A percentile compares a stretch with the other conserved stretches of the same genome.
Evolutionary conservation across 1,140 invertebrate genomes (phyloP).

Genomic region (Subanguina moxae): DNA sequence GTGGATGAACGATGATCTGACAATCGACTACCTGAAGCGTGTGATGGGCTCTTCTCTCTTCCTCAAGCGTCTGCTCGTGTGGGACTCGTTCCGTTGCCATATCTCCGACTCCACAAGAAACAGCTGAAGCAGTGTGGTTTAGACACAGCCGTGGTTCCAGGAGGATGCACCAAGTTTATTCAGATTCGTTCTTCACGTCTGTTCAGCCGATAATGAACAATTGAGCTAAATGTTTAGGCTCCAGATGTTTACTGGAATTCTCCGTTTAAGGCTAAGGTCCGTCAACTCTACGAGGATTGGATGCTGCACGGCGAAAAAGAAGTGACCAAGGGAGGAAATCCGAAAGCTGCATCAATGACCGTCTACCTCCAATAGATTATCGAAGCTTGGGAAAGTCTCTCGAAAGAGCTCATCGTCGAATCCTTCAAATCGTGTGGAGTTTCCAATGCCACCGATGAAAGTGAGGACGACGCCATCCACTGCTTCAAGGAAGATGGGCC

Average conservation of each 20-base stretch:
- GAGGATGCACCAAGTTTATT: conserved; percentile 14
- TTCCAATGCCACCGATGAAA: too few relatives aligned
- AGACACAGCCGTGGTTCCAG: conserved; percentile 19
- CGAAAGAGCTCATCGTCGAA: too few relatives aligned
- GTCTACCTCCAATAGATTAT: too few relatives aligned
- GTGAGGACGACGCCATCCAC: too few relatives aligned
- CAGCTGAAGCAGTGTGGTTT: neutral
- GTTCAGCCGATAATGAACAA: neutral
- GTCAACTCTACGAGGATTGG: conserved; percentile 6
- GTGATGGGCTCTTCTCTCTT: conserved; percentile 3
- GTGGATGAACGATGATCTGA: conserved; percentile 15
- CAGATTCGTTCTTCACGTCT: conserved; percentile 14
- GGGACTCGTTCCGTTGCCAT: conserved; percentile 20
- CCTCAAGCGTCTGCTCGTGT: conserved; percentile 15
- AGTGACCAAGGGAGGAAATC: too few relatives aligned
- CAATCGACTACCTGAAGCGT: neutral
- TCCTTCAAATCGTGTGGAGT: too few relatives aligned
- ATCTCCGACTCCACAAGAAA: too few relatives aligned
- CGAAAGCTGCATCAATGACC: too few relatives aligned
- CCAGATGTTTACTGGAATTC: too few relatives aligned
- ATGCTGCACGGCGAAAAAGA: too few relatives aligned
- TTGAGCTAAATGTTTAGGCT: conserved; percentile 17
- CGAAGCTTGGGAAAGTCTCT: too few relatives aligned
- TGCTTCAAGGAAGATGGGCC: too few relatives aligned
- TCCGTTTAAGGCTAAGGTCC: conserved; percentile 16